Base-by-base conservation (phyloP, 2,113 vertebrate species). In the Caretta caretta region DNA sequence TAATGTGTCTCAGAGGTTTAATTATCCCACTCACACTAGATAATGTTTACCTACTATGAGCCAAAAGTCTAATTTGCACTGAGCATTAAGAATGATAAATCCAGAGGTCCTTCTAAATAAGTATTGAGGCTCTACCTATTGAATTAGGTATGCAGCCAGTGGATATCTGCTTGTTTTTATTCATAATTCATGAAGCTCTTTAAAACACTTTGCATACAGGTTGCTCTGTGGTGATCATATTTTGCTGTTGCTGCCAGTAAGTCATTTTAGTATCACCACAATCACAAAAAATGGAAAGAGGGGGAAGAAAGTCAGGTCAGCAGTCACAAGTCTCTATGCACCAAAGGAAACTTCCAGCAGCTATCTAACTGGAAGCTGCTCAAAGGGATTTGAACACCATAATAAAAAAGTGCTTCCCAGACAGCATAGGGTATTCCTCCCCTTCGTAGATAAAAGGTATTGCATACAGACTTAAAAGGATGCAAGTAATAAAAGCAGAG, bases 61-160 rank as follows among this genome's bases (percentile, higher is more conserved):
- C 11, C 93, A 88, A 62, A 86, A 92, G 83, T 83, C 87, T 50
- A 87, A 72, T 65, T 87, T 59, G 87, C 42, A 80, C 6, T 57
- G 65, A 88, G 14, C 81, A 91, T 90, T 83, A 96, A 54, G 38
- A 82, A 90, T 53, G 2, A 2, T 84, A 87, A 93, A 92, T 80
- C 62, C 76, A 69, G 22, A 94, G 20, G 92, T 95, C 78, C 54
- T n/a, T 90, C 48, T 25, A 92, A 93, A 72, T 89, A 95, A 97
- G 83, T 92, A 84, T 42, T 82, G 42, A 92, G 59, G 8, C 56
- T 25, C 31, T 92, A 88, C 3, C 5, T 79, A 84, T 13, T 22
- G 35, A 90, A 86, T 31, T 69, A 92, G 85, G 46, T 4, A 35
- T 29, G 29, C 8, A 31, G 27, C 12, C 31, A 38, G 54, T 1